Percentiles rank a stretch among this genome's conserved stretches.
Evolutionary conservation across 2,797 vertebrate species (phyloP).

Genomic region (Neosilurus hyrtlii): DNA sequence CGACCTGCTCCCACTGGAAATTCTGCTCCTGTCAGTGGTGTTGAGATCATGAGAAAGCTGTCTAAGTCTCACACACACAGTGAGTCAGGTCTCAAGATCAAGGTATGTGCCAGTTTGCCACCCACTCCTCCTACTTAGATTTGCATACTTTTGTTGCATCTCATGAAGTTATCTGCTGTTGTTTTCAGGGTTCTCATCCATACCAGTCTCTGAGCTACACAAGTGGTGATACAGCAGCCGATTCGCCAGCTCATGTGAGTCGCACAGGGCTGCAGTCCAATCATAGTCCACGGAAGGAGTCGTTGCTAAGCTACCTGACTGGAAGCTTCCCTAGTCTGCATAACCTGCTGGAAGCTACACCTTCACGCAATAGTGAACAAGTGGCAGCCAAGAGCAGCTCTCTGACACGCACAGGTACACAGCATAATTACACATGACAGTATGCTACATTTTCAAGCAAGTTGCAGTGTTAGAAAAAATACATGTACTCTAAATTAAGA

Average conservation of each 20-base stretch:
- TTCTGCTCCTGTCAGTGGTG: constrained; percentile 89
- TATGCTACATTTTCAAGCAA: neutral
- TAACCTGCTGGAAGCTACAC: constrained; percentile 92
- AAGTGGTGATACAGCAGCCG: constrained; percentile 94
- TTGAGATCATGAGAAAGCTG: constrained; percentile 96
- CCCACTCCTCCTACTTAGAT: neutral
- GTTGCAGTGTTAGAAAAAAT: neutral
- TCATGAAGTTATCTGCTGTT: neutral
- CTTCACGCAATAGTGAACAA: constrained; percentile 79
- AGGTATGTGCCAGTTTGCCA: constrained; percentile 71
- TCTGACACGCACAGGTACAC: constrained; percentile 87
- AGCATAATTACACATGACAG: neutral
- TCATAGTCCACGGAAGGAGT: constrained; percentile 95
- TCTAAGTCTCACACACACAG: constrained; percentile 93
- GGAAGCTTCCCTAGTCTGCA: constrained; percentile 96
- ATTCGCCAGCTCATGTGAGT: constrained; percentile 90
- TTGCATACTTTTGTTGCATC: neutral
- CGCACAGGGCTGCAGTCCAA: constrained; percentile 78
- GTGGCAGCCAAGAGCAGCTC: constrained; percentile 85
- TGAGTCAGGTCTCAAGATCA: constrained; percentile 93
- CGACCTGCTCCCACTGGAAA: constrained; percentile 86
- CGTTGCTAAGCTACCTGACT: constrained; percentile 92
- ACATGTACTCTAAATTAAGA: neutral
- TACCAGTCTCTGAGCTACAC: constrained; percentile 98
- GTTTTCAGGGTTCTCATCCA: constrained; percentile 87